Evolutionary conservation across 2,113 vertebrate genomes (phyloP).

Genomic region (Zosterops lateralis): DNA sequence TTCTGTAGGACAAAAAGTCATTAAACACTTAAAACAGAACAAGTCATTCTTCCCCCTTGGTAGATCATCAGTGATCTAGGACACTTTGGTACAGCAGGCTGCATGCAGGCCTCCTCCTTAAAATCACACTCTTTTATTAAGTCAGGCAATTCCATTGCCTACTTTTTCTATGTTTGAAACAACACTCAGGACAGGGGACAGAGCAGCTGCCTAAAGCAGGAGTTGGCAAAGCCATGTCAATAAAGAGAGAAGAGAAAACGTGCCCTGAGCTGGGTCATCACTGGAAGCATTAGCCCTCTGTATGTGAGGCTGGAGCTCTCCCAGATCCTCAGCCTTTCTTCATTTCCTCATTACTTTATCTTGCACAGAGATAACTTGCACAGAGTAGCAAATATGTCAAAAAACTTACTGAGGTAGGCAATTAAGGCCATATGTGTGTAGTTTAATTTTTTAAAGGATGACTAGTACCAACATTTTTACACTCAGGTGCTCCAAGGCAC

Average conservation of each 20-base stretch:
- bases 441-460: background rate
- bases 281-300: background rate
- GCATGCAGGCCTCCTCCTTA: background rate
- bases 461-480: background rate
- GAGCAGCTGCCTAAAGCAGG: background rate
- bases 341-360: background rate
- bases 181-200: background rate
- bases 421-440: background rate
- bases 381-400: background rate
- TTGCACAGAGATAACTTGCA: background rate
- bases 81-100: background rate
- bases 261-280: background rate
- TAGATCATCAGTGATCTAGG: constrained; percentile 8
- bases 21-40: constrained; percentile 18
- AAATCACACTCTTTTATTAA: background rate
- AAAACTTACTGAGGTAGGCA: background rate
- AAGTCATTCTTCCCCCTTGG: background rate
- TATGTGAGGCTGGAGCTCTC: background rate
- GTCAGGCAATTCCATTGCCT: background rate
- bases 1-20: constrained; percentile 20
- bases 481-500: background rate
- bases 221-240: background rate
- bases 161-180: background rate
- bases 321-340: background rate
- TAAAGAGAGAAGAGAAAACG: background rate